Evolutionary conservation across 2,888 invertebrate species (phyloP).

Genomic region (Vandiemenella viatica): DNA sequence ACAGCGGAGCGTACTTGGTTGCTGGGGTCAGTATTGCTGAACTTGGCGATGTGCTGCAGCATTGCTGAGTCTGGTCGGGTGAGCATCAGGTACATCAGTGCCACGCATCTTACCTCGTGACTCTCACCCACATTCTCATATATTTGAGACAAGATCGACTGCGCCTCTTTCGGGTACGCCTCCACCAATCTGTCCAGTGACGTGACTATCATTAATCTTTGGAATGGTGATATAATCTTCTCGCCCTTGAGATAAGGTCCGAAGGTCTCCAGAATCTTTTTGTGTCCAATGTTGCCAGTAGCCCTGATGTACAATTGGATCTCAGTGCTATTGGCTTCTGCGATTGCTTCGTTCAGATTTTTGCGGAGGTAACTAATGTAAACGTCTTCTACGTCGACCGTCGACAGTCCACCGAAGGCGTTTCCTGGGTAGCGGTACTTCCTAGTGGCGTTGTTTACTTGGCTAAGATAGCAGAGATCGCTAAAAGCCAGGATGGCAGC

Average conservation of each 20-base stretch:
- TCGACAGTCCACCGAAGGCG: too few species aligned
- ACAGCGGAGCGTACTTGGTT: constrained; percentile 50
- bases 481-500: too few species aligned
- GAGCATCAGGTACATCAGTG: constrained; percentile 43
- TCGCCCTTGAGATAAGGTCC: constrained; percentile 57
- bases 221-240: constrained; percentile 38
- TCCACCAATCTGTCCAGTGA: constrained; percentile 38
- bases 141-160: constrained; percentile 45
- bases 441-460: too few species aligned
- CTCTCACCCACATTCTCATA: constrained; percentile 48
- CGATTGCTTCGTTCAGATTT: too few species aligned
- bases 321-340: too few species aligned
- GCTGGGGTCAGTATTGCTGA: constrained; percentile 46
- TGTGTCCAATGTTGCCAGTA: too few species aligned
- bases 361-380: too few species aligned
- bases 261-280: too few species aligned
- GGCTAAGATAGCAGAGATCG: too few species aligned
- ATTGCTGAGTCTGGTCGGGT: constrained; percentile 42
- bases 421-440: too few species aligned
- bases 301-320: too few species aligned
- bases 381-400: too few species aligned
- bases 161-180: constrained; percentile 37
- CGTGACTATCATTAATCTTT: constrained; percentile 45
- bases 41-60: constrained; percentile 54
- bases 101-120: constrained; percentile 47